Evolutionary conservation across 2,888 invertebrate genomes (phyloP).

Genomic region (Bhutanitis thaidina): DNA sequence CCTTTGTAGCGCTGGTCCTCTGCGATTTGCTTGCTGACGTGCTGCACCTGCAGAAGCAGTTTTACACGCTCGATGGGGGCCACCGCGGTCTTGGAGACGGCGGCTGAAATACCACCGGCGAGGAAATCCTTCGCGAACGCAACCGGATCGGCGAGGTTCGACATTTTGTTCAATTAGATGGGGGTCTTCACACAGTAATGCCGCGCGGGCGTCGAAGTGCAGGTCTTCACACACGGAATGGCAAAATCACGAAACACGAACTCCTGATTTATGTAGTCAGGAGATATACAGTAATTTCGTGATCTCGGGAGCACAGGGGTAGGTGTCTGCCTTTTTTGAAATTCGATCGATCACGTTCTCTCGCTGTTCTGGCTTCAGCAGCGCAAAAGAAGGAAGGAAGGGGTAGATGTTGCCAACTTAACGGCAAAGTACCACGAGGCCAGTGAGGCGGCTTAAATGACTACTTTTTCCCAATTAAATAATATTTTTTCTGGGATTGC

Average conservation of each 20-base stretch:
- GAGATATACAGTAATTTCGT: slow-evolving; percentile 75
- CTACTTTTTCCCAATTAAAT: not conserved
- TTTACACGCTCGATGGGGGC: slow-evolving; percentile 98
- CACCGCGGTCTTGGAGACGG: slow-evolving; percentile 96
- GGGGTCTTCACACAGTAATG: slow-evolving; percentile 54
- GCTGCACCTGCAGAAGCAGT: slow-evolving; percentile 96
- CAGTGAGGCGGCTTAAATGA: slow-evolving; percentile 45
- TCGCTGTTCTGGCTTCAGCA: slow-evolving; percentile 72
- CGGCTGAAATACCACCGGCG: slow-evolving; percentile 96
- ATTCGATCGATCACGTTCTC: slow-evolving; percentile 80
- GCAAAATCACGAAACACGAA: slow-evolving; percentile 73
- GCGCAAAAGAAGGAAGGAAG: slow-evolving; percentile 78
- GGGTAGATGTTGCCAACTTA: slow-evolving; percentile 70
- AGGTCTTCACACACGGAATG: slow-evolving; percentile 67
- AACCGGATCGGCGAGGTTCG: slow-evolving; percentile 85
- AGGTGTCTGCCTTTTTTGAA: slow-evolving; percentile 79
- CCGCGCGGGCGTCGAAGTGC: slow-evolving; percentile 55
- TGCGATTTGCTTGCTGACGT: slow-evolving; percentile 95
- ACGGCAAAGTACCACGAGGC: slow-evolving; percentile 70
- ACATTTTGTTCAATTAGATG: slow-evolving; percentile 68
- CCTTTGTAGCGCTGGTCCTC: slow-evolving; percentile 95
- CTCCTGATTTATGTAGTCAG: slow-evolving; percentile 68
- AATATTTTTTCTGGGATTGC: not conserved
- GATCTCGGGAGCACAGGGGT: slow-evolving; percentile 77
- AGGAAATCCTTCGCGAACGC: slow-evolving; percentile 95